Conservation (phyloP, 2,113 vertebrate species). For the Megaceryle maxima region DNA sequence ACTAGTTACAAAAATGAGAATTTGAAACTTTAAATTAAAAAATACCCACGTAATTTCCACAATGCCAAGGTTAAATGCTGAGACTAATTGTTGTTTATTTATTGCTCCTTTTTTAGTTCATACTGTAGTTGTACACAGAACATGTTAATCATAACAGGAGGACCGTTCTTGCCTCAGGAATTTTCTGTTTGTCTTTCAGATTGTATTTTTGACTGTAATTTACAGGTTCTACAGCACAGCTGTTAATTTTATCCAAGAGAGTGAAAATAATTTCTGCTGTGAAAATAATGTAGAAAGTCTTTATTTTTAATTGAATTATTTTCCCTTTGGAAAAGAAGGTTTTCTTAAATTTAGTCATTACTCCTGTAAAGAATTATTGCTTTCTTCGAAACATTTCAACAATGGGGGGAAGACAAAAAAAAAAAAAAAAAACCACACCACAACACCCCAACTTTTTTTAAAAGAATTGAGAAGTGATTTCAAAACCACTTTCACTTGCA, state of each 20-base stretch:
- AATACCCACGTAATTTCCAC: neutral
- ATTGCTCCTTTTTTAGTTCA: neutral
- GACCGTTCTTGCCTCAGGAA: neutral
- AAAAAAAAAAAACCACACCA: neutral
- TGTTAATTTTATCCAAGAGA: neutral
- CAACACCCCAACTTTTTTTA: too few species aligned
- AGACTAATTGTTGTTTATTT: neutral
- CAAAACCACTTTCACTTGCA: neutral
- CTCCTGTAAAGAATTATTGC: neutral
- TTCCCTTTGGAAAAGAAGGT: neutral
- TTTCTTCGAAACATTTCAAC: neutral
- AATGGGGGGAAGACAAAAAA: neutral
- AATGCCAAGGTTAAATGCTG: neutral
- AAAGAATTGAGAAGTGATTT: accelerated
- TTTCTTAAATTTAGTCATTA: neutral
- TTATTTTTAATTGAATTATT: neutral
- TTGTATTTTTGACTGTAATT: neutral
- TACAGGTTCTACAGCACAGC: neutral
- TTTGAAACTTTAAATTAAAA: neutral
- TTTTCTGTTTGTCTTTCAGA: neutral
- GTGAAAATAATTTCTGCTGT: neutral
- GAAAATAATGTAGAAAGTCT: neutral
- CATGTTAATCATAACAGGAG: neutral
- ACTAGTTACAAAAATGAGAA: neutral
- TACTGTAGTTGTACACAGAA: neutral